Percentiles rank a stretch among this genome's conserved stretches.
Conservation (phyloP, 1,140 invertebrate species). For the Bombyx mori region ASM3026992v2 NC_085119.1:3305001-3305500, state of each 20-base stretch:
- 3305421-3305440: no score
- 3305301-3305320: slow-evolving; percentile 90
- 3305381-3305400: no score
- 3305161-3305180: slow-evolving; percentile 87
- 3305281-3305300: slow-evolving; percentile 84
- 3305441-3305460: no score
- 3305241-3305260: slow-evolving; percentile 90
- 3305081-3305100: slow-evolving; percentile 90
- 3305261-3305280: slow-evolving; percentile 88
- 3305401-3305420: no score
- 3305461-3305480: no score
- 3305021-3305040: no score
- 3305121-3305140: slow-evolving; percentile 91
- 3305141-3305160: slow-evolving; percentile 92
- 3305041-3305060: neutral
- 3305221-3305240: slow-evolving; percentile 82
- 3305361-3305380: no score
- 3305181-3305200: slow-evolving; percentile 92
- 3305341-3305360: no score
- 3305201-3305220: slow-evolving; percentile 77
- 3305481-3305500: no score
- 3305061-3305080: slow-evolving; percentile 91
- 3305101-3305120: slow-evolving; percentile 86
- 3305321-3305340: slow-evolving; percentile 43
- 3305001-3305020: no score